Evolutionary conservation across 1,140 invertebrate species (phyloP), one percentile per base, ranked within the genome.

Genomic region (Hirudo medicinalis): DNA sequence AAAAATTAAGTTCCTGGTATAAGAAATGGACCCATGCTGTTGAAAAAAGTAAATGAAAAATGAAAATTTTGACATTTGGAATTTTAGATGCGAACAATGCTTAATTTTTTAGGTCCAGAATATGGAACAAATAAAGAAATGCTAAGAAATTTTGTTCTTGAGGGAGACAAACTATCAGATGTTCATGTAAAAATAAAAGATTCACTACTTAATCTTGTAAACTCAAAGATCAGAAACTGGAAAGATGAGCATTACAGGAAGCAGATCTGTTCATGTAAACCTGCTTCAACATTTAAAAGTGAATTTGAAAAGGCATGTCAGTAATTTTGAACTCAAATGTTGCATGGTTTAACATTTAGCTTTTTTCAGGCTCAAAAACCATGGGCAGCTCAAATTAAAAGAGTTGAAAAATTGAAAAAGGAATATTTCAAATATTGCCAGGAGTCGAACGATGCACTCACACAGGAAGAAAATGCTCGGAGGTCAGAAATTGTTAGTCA

Each of bases 11-110:
- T 75, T 87, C 87, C 53, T 98, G 94, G 94, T 90, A 91, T 57
- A 97, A 95, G 83, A 97, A 97, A 84, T 98, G 94, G 94, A 92
- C 90, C 83, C 92, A 96, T 78, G 86, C 91, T 60, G 94, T 97
- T 76, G 93, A 96, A 82, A 97, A 95, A 87, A 93, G 90, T 89
- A 63, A 49, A 5, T 49, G 43, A 13, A n/a, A 13, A 63, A 63
- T 25, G 2, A 11, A 57, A 57, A 57, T n/a, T 32, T 63, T 63
- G 57, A 63, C 29, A 63, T 22, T 22, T 63, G 11, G 9, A 63
- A 25, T 2, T 63, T 63, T 63, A 13, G 11, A 25, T 63, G 22
- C 15, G 29, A 8, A 63, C 22, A 4, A n/a, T 2, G 11, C 19
- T 63, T 63, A 11, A 63, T 13, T 4, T n/a, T 72, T 60, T 75